Conservation (phyloP, 2,888 invertebrate species). For the Cremastobaeus sp. region DNA sequence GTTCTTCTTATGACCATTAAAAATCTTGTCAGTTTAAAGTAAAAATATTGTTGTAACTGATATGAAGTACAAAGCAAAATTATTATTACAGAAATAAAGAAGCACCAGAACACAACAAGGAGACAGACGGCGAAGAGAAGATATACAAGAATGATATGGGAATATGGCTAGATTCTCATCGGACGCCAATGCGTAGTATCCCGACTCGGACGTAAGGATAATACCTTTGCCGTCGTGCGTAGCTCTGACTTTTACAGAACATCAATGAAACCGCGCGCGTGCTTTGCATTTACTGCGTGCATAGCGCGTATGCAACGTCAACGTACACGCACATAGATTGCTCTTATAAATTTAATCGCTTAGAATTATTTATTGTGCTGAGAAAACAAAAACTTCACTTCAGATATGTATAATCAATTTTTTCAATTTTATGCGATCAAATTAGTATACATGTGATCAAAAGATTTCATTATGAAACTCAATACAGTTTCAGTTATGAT, state of each 20-base stretch:
- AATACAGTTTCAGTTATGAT: too few relatives aligned
- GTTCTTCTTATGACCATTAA: too few relatives aligned
- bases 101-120: slow-evolving; percentile 31
- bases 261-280: slow-evolving; percentile 65
- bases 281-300: slow-evolving; percentile 64
- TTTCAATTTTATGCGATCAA: too few relatives aligned
- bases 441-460: too few relatives aligned
- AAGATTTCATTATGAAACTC: too few relatives aligned
- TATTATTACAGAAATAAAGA: slow-evolving; percentile 52
- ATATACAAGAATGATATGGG: slow-evolving; percentile 62
- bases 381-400: slow-evolving; percentile 50
- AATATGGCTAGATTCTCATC: slow-evolving; percentile 64
- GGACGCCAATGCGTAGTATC: slow-evolving; percentile 59
- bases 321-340: slow-evolving; percentile 51
- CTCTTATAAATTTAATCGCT: slow-evolving; percentile 42
- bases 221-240: slow-evolving; percentile 63
- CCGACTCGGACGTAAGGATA: slow-evolving; percentile 60
- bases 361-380: slow-evolving; percentile 43
- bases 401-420: too few relatives aligned
- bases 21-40: slow-evolving; percentile 37
- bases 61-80: slow-evolving; percentile 44
- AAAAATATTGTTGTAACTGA: slow-evolving; percentile 31
- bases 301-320: slow-evolving; percentile 59
- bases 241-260: slow-evolving; percentile 62
- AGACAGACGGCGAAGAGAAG: slow-evolving; percentile 47